phyloP scores from a whole-genome alignment of 2,113 vertebrate species.

The Channa argus region DNA sequence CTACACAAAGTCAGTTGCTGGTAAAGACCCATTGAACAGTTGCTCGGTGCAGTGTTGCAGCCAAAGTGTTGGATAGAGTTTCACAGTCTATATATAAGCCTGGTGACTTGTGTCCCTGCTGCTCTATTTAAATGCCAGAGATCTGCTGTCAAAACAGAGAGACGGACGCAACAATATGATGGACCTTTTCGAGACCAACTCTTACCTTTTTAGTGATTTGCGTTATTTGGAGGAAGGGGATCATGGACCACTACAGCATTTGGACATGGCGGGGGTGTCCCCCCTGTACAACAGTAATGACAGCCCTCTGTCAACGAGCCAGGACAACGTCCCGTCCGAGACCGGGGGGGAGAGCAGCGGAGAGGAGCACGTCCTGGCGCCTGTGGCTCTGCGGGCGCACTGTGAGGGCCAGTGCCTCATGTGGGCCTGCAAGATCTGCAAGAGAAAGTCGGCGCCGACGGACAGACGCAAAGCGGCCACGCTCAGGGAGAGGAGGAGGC shows the following conservation, averaged over 20 bases:
- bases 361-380: conserved; percentile 94
- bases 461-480: conserved; percentile 96
- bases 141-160: conserved; percentile 79
- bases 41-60: conserved; percentile 90
- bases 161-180: conserved; percentile 93
- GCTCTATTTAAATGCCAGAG: conserved; percentile 97
- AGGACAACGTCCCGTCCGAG: conserved; percentile 88
- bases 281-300: conserved; percentile 90
- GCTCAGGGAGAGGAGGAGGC: conserved; percentile 90
- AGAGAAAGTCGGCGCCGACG: conserved; percentile 93
- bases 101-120: conserved; percentile 90
- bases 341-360: conserved; percentile 91
- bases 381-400: conserved; percentile 92
- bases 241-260: conserved; percentile 89
- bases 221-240: conserved; percentile 93
- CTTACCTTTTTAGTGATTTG: conserved; percentile 92
- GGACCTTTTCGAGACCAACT: conserved; percentile 99
- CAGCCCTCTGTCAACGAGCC: conserved; percentile 90
- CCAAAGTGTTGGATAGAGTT: conserved; percentile 94
- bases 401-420: conserved; percentile 95
- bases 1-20: conserved; percentile 67
- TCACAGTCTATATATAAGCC: conserved; percentile 98
- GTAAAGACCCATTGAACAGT: conserved; percentile 81
- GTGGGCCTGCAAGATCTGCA: conserved; percentile 98
- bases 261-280: conserved; percentile 93